Evolutionary conservation across 2,113 vertebrate genomes (phyloP).

Genomic region (Nyctereutes procyonoides): DNA sequence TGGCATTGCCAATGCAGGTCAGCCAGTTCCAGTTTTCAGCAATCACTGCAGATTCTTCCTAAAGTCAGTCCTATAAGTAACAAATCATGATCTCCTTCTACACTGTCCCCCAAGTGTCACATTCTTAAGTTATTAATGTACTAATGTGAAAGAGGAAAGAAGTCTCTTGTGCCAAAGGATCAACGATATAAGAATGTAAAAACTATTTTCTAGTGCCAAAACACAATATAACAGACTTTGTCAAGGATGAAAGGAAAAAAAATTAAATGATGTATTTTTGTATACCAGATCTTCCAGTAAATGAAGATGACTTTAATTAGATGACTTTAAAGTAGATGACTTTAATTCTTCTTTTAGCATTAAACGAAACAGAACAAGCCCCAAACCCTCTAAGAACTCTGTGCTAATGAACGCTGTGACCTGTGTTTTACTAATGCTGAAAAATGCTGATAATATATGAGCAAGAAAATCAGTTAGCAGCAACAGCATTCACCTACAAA

Average conservation of each 20-base stretch:
- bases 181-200: neutral
- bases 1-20: neutral
- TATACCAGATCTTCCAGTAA: conserved; percentile 22
- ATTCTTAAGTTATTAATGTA: conserved; percentile 1
- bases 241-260: neutral
- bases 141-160: neutral
- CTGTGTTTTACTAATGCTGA: neutral
- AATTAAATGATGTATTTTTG: conserved; percentile 32
- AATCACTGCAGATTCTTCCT: neutral
- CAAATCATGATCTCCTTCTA: neutral
- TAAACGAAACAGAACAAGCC: conserved; percentile 33
- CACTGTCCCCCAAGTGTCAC: neutral
- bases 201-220: neutral
- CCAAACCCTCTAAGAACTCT: neutral
- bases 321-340: neutral
- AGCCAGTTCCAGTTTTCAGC: neutral
- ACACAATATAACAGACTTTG: neutral
- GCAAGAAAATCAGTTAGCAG: neutral
- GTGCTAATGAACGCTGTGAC: neutral
- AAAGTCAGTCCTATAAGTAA: neutral
- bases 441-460: neutral
- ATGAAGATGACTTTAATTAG: neutral
- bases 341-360: conserved; percentile 35
- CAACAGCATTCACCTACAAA: neutral
- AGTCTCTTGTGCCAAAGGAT: neutral